phyloP scores from a whole-genome alignment of 2,113 vertebrate species.

The Acanthisitta chloris region DNA sequence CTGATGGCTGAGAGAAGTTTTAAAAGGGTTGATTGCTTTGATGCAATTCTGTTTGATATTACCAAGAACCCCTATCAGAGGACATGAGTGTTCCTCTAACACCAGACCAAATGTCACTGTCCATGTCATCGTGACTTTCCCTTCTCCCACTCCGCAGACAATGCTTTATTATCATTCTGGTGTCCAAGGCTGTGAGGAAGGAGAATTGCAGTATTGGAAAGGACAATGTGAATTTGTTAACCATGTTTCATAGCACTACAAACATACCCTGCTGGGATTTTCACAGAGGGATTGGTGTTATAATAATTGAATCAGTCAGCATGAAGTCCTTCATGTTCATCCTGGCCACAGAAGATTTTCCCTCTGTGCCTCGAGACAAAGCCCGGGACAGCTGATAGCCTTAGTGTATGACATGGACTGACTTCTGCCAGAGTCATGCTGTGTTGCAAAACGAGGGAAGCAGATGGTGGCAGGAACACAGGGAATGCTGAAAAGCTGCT shows the following conservation, averaged over 20 bases:
- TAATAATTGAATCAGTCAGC: neutral
- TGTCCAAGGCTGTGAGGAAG: neutral
- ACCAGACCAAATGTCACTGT: neutral
- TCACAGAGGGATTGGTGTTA: neutral
- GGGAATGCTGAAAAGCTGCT: neutral
- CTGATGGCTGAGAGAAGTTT: neutral
- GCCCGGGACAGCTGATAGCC: neutral
- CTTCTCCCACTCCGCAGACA: neutral
- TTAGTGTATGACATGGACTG: rapidly evolving
- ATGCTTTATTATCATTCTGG: neutral
- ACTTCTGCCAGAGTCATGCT: neutral
- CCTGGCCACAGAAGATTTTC: neutral
- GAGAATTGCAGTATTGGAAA: neutral
- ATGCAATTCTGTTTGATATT: neutral
- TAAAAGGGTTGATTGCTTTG: neutral
- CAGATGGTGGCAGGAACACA: neutral
- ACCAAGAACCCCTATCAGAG: neutral
- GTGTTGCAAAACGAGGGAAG: neutral
- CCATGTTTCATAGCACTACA: neutral
- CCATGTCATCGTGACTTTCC: neutral
- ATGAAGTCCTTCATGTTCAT: neutral
- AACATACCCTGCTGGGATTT: neutral
- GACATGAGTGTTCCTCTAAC: neutral
- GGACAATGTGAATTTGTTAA: neutral
- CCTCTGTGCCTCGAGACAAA: neutral